A percentile compares a stretch with the other conserved stretches of the same genome.
Evolutionary conservation across 2,113 vertebrate species (phyloP).

Genomic region (Phodopus roborovskii): DNA sequence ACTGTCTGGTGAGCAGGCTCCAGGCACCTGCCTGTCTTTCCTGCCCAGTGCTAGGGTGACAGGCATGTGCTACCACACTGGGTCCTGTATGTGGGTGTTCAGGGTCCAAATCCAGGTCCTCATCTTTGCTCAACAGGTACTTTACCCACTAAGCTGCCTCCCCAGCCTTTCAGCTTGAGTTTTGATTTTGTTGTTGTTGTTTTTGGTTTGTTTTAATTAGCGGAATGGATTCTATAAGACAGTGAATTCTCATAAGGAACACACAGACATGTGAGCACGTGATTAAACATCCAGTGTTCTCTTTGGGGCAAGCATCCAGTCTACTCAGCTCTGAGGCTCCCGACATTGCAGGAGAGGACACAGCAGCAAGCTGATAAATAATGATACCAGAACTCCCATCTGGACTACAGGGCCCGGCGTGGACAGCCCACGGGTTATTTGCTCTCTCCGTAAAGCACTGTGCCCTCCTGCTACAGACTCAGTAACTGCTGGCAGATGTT

Average conservation of each 20-base stretch:
- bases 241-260: neutral
- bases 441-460: neutral
- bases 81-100: neutral
- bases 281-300: neutral
- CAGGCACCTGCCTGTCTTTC: neutral
- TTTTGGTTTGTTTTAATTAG: neutral
- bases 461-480: neutral
- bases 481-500: neutral
- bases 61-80: no score
- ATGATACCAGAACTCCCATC: neutral
- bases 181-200: no score
- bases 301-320: neutral
- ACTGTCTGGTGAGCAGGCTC: no score
- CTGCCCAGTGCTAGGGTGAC: no score
- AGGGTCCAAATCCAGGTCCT: no score
- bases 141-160: neutral
- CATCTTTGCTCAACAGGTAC: neutral
- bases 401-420: rapidly evolving
- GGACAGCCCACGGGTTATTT: rapidly evolving
- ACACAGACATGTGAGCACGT: neutral
- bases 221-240: neutral
- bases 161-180: neutral
- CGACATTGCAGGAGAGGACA: neutral
- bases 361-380: rapidly evolving
- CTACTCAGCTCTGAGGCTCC: neutral